phyloP scores from a whole-genome alignment of 1,140 invertebrate species.

The Calliopsis andreniformis region DNA sequence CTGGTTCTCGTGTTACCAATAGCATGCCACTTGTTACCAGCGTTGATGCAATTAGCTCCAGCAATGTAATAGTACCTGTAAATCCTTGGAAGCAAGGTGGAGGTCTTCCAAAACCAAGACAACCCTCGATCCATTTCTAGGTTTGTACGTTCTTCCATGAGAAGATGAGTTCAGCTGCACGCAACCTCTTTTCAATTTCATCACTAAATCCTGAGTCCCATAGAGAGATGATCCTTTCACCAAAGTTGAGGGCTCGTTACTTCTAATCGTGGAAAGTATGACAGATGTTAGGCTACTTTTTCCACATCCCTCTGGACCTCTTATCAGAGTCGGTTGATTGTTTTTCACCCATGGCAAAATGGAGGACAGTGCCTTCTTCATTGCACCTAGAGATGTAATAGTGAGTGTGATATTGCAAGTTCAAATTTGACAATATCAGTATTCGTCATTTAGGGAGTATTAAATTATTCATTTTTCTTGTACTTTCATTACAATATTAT shows the following conservation, averaged over 20 bases:
- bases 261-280: conserved; percentile 67
- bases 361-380: conserved; percentile 70
- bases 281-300: conserved; percentile 73
- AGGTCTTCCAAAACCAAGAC: conserved; percentile 75
- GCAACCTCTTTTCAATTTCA: conserved; percentile 74
- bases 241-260: conserved; percentile 66
- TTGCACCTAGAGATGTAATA: conserved; percentile 57
- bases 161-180: conserved; percentile 76
- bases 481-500: too few relatives aligned
- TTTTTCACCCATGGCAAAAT: conserved; percentile 74
- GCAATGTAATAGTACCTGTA: conserved; percentile 67
- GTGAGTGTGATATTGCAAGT: background rate
- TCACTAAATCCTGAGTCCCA: conserved; percentile 73
- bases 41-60: background rate
- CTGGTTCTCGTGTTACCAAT: too few relatives aligned
- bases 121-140: conserved; percentile 73
- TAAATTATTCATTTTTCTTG: too few relatives aligned
- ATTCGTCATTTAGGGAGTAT: too few relatives aligned
- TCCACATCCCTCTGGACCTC: conserved; percentile 74
- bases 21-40: too few relatives aligned
- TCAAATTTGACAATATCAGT: too few relatives aligned
- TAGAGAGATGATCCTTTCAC: conserved; percentile 74
- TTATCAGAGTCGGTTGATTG: conserved; percentile 71
- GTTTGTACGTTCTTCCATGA: conserved; percentile 73
- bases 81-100: conserved; percentile 73